Conservation (phyloP, 1,140 invertebrate species). For the Drosophila burlai region DNA sequence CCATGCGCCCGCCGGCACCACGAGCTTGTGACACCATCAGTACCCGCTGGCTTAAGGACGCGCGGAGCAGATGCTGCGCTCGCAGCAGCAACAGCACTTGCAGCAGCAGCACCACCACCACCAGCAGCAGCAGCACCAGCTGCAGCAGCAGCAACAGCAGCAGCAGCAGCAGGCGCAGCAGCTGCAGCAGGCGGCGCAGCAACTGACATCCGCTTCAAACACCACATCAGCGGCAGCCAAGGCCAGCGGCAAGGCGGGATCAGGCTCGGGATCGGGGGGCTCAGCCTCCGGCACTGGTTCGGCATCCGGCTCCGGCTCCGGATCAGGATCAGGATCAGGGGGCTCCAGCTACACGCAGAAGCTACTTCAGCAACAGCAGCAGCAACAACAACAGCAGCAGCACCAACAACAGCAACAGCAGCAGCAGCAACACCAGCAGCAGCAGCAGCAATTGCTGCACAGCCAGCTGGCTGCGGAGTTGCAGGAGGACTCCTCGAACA, state of each 20-base stretch:
- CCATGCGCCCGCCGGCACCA: constrained; percentile 89
- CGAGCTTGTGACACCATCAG: constrained; percentile 90
- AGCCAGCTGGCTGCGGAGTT: constrained; percentile 69
- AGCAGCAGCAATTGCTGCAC: constrained; percentile 71
- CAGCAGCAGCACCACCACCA: constrained; percentile 73
- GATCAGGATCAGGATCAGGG: constrained; percentile 32
- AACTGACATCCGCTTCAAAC: constrained; percentile 79
- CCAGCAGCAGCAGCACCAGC: constrained; percentile 65
- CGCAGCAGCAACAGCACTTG: constrained; percentile 70
- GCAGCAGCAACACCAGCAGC: constrained; percentile 70
- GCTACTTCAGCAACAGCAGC: constrained; percentile 60
- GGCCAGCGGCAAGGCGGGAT: constrained; percentile 67
- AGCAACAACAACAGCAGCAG: constrained; percentile 66
- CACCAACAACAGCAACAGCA: constrained; percentile 70
- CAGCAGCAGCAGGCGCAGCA: constrained; percentile 66
- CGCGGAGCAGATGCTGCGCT: constrained; percentile 85
- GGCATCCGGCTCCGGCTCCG: constrained; percentile 43
- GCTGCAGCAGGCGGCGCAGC: constrained; percentile 71
- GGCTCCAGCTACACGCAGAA: constrained; percentile 66
- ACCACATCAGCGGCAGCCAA: constrained; percentile 52
- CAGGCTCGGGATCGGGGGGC: constrained; percentile 45
- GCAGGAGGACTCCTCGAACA: constrained; percentile 82
- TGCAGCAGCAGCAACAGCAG: constrained; percentile 62
- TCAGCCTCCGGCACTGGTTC: constrained; percentile 30
- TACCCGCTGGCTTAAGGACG: constrained; percentile 89